These are phyloP conservation scores for Epirrita christyi DNA, from an alignment of 2,888 invertebrate genomes.

Conservation along the genomic window DNA sequence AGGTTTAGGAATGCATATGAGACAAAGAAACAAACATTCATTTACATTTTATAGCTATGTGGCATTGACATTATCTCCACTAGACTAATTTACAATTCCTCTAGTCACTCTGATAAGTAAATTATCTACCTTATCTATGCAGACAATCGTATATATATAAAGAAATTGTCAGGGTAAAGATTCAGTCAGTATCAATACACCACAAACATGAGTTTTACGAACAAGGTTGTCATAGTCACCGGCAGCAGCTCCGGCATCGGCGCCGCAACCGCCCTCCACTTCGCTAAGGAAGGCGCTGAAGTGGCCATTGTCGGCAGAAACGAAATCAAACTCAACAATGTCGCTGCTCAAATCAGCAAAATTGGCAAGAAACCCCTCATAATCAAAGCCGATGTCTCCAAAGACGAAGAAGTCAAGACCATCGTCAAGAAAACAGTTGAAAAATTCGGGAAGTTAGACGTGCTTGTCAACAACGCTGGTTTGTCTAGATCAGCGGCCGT, in stretches of 20 bases:
- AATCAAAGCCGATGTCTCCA: slow-evolving; percentile 39
- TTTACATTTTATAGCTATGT: no score
- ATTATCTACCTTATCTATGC: no score
- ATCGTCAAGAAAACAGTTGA: slow-evolving; percentile 43
- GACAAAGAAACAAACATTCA: no score
- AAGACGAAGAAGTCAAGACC: slow-evolving; percentile 33
- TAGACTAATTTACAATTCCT: no score
- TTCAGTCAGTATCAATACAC: no score
- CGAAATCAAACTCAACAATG: slow-evolving; percentile 43
- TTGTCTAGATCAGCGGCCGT: slow-evolving; percentile 15
- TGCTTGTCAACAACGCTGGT: slow-evolving; percentile 47
- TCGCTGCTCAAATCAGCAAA: slow-evolving; percentile 27
- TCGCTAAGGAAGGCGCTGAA: slow-evolving; percentile 53
- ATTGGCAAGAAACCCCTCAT: slow-evolving; percentile 27
- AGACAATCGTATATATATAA: no score
- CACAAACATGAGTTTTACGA: slow-evolving; percentile 38
- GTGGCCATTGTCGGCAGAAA: slow-evolving; percentile 55
- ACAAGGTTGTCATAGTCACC: slow-evolving; percentile 55
- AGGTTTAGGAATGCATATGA: no score
- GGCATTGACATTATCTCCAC: no score
- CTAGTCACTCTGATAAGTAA: no score
- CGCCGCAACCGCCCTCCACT: slow-evolving; percentile 51
- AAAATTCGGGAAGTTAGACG: slow-evolving; percentile 43
- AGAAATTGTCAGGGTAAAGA: no score
- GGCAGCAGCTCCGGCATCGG: slow-evolving; percentile 64